Evolutionary conservation across 2,113 vertebrate species (phyloP).

Genomic region (Leucopternis melanops): DNA sequence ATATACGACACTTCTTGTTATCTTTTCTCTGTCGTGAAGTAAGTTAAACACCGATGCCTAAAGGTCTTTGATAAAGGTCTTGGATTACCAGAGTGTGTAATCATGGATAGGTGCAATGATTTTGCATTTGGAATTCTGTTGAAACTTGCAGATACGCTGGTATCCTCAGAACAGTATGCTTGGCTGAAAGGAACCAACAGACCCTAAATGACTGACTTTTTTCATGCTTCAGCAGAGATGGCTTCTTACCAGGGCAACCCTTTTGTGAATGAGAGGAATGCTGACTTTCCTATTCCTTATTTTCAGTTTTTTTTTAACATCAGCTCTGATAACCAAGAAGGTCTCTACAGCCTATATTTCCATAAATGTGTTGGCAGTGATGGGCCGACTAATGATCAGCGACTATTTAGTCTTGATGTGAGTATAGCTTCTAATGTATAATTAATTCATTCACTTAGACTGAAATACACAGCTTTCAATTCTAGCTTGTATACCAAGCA

Average conservation of each 20-base stretch:
- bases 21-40: background rate
- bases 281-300: background rate
- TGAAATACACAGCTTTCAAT: background rate
- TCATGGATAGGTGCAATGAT: background rate
- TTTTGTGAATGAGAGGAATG: background rate
- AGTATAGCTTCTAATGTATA: slow-evolving; percentile 48
- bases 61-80: background rate
- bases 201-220: background rate
- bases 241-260: background rate
- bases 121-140: background rate
- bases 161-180: background rate
- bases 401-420: slow-evolving; percentile 79
- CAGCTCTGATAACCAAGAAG: slow-evolving; percentile 76
- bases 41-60: background rate
- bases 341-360: slow-evolving; percentile 86
- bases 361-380: slow-evolving; percentile 72
- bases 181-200: background rate
- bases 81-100: background rate
- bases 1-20: background rate
- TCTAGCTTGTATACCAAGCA: background rate
- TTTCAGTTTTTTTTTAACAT: slow-evolving; percentile 82
- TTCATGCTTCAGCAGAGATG: background rate
- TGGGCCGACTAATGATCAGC: background rate
- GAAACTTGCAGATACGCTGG: background rate
- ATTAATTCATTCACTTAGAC: background rate